These are phyloP conservation scores for Poecile montanus DNA, from an alignment of 2,797 vertebrate species.

Conservation along the genomic window DNA sequence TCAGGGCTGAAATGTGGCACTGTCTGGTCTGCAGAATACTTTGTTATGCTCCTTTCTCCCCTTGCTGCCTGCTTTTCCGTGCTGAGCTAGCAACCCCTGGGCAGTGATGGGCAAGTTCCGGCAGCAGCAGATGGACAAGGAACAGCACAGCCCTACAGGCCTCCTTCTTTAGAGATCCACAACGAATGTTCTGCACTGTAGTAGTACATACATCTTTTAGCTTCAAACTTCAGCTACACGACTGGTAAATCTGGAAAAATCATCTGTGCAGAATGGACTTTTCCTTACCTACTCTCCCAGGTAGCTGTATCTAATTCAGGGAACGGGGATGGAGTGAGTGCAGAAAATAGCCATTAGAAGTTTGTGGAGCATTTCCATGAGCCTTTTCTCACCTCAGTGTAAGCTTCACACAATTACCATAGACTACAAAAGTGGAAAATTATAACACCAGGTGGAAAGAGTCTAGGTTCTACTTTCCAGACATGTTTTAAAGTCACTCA, in stretches of 20 bases:
- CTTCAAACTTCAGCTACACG: neutral
- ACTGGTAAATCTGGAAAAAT: slow-evolving; percentile 4
- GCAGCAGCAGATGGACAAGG: neutral
- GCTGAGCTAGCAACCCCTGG: neutral
- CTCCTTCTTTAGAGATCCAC: neutral
- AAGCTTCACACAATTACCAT: neutral
- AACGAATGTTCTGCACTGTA: neutral
- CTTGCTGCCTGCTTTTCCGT: neutral
- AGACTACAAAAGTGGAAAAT: neutral
- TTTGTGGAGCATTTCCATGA: neutral
- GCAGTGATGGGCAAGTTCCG: neutral
- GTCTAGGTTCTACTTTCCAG: neutral
- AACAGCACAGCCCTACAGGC: neutral
- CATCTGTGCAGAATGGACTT: neutral
- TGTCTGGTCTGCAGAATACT: neutral
- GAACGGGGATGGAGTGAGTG: neutral
- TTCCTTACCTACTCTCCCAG: neutral
- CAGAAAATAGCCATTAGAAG: neutral
- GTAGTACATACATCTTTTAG: neutral
- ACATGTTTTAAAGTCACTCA: neutral
- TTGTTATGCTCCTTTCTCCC: neutral
- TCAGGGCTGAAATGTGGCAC: neutral
- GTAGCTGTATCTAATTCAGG: neutral
- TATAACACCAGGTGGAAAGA: neutral
- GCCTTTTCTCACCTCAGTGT: neutral